A percentile compares a stretch with the other conserved stretches of the same genome.
Conservation (phyloP, 2,888 invertebrate genomes). For the Lepidocyrtinus sp. region DNA sequence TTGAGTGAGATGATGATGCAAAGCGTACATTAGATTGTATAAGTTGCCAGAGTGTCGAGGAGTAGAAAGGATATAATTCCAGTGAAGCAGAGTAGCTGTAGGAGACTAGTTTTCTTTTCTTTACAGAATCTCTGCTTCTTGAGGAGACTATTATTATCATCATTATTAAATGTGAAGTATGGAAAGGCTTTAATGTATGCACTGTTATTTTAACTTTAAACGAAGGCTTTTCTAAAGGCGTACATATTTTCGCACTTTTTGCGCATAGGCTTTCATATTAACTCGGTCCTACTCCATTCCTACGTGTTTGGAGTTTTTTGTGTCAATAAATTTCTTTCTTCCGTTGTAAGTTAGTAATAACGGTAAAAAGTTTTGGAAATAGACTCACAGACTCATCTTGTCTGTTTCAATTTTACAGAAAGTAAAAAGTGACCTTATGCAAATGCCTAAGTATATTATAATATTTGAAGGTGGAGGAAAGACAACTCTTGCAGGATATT, state of each 20-base stretch:
- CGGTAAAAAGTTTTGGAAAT: slow-evolving; percentile 37
- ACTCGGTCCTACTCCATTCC: slow-evolving; percentile 16
- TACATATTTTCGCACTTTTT: not conserved
- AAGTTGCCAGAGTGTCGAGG: not conserved
- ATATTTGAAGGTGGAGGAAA: slow-evolving; percentile 27
- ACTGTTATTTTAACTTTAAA: slow-evolving; percentile 42
- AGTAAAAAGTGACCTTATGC: slow-evolving; percentile 57
- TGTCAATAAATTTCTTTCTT: slow-evolving; percentile 38
- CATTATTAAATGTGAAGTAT: slow-evolving; percentile 56
- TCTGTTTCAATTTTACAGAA: slow-evolving; percentile 49
- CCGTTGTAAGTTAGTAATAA: not conserved
- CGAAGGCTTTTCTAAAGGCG: slow-evolving; percentile 19
- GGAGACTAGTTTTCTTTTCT: not conserved
- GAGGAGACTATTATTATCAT: slow-evolving; percentile 46
- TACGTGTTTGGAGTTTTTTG: slow-evolving; percentile 16
- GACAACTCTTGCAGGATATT: slow-evolving; percentile 13
- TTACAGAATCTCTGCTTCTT: slow-evolving; percentile 7
- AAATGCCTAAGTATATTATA: too few relatives aligned
- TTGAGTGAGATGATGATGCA: slow-evolving; percentile 21
- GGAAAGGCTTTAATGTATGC: slow-evolving; percentile 57
- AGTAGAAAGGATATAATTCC: not conserved
- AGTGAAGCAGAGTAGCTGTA: slow-evolving; percentile 28
- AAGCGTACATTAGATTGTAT: slow-evolving; percentile 26
- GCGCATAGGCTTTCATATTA: slow-evolving; percentile 7
- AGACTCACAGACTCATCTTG: slow-evolving; percentile 32